Conservation (phyloP, 2,113 vertebrate genomes). For the Eulemur macaco region DNA sequence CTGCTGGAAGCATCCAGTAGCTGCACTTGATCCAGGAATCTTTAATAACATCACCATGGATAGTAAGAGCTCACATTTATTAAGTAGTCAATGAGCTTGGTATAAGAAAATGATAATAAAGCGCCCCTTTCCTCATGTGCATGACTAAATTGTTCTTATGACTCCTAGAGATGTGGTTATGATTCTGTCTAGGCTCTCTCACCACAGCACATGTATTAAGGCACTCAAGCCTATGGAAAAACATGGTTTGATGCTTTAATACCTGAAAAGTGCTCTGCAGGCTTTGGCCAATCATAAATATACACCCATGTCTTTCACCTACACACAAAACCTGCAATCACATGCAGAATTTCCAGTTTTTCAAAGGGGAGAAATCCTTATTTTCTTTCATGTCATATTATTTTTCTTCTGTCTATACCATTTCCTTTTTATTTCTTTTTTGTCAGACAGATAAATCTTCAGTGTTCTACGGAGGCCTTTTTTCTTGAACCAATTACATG, state of each 20-base stretch:
- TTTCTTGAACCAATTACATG: background rate
- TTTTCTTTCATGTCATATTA: background rate
- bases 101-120: background rate
- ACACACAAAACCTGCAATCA: background rate
- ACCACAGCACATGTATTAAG: background rate
- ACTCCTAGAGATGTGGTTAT: background rate
- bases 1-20: constrained; percentile 54
- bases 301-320: background rate
- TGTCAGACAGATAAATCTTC: background rate
- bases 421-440: background rate
- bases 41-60: background rate
- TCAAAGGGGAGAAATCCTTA: background rate
- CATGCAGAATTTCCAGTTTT: background rate
- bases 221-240: background rate
- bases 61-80: background rate
- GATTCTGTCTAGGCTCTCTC: background rate
- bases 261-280: background rate
- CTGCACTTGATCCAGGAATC: background rate
- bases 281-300: background rate
- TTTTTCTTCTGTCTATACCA: background rate
- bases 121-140: background rate
- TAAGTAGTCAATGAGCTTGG: background rate
- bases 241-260: background rate
- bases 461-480: background rate
- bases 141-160: background rate